phyloP scores from a whole-genome alignment of 2,888 invertebrate species.

The Pseudoips prasinana region DNA sequence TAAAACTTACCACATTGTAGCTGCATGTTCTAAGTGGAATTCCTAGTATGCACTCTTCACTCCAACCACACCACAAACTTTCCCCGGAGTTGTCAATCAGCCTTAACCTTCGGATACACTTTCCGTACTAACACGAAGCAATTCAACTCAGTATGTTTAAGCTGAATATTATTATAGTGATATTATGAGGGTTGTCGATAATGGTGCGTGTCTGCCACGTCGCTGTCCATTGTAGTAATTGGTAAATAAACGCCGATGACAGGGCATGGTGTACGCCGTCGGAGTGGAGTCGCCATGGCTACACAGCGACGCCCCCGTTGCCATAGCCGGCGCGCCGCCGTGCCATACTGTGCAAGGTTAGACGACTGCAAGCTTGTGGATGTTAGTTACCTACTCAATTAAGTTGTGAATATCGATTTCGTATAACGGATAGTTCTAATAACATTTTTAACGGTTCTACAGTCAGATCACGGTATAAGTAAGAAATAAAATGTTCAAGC shows the following conservation, averaged over 20 bases:
- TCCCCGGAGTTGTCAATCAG: conserved; percentile 36
- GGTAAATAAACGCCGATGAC: conserved; percentile 60
- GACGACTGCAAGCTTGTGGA: conserved; percentile 31
- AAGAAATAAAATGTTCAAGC: too few species aligned
- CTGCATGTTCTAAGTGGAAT: conserved; percentile 25
- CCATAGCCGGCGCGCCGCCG: conserved; percentile 39
- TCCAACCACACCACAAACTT: conserved; percentile 33
- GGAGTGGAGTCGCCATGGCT: conserved; percentile 49
- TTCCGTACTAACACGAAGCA: conserved; percentile 19
- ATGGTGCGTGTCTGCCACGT: conserved; percentile 40
- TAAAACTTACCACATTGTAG: conserved; percentile 38
- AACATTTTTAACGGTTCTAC: too few species aligned
- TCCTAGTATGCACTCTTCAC: conserved; percentile 38
- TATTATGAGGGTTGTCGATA: conserved; percentile 35
- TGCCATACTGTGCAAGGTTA: conserved; percentile 56
- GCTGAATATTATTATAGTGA: conserved; percentile 20
- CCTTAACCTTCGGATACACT: conserved; percentile 35
- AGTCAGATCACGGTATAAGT: too few species aligned
- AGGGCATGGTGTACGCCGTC: conserved; percentile 36
- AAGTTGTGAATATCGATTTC: conserved; percentile 32
- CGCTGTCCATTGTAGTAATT: conserved; percentile 53
- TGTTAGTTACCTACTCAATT: conserved; percentile 38
- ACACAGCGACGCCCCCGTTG: conserved; percentile 56
- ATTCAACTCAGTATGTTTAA: conserved; percentile 17
- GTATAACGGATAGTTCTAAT: too few species aligned